phyloP scores from a whole-genome alignment of 1,140 invertebrate genomes.

The Periplaneta americana region DNA sequence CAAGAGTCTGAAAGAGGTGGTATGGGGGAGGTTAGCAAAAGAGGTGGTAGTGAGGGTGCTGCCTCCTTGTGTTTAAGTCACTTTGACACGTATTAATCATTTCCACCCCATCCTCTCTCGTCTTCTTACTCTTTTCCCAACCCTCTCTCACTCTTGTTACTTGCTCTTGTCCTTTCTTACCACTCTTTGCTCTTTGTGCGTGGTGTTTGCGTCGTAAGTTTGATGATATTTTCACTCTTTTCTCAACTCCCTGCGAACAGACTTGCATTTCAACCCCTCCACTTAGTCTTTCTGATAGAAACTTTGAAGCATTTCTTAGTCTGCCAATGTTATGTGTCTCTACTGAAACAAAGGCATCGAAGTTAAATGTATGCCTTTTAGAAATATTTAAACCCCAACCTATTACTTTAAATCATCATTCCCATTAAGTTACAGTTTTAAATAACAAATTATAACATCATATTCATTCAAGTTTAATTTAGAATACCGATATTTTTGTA shows the following conservation, averaged over 20 bases:
- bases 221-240: not conserved
- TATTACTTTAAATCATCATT: too few relatives aligned
- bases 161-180: not conserved
- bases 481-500: too few relatives aligned
- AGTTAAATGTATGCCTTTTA: too few relatives aligned
- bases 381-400: too few relatives aligned
- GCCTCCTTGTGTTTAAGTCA: slow-evolving; percentile 6
- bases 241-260: not conserved
- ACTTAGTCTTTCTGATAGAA: not conserved
- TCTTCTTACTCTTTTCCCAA: not conserved
- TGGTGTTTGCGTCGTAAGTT: not conserved
- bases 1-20: not conserved
- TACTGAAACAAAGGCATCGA: too few relatives aligned
- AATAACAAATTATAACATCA: too few relatives aligned
- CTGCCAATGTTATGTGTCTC: not conserved
- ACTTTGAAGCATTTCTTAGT: not conserved
- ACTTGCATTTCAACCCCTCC: not conserved
- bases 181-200: not conserved
- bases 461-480: too few relatives aligned
- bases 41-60: not conserved
- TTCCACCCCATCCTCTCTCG: not conserved
- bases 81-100: slow-evolving; percentile 9
- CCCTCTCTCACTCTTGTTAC: not conserved
- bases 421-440: too few relatives aligned
- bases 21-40: not conserved